Evolutionary conservation across 2,888 invertebrate genomes (phyloP).

Genomic region (Platerodrilus igneus): DNA sequence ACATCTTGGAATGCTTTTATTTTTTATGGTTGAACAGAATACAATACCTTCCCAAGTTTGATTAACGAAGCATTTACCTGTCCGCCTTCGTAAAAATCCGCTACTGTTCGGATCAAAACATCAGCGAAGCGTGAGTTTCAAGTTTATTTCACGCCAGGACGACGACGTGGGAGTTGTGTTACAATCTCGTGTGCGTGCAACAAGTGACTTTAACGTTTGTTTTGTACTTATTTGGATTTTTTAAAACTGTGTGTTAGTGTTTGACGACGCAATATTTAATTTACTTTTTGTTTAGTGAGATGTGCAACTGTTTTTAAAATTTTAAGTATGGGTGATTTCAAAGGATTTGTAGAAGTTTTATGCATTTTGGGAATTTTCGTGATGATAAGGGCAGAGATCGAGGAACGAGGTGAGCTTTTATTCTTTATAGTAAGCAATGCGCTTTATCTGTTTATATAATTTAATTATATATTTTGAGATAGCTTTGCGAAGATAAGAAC

Average conservation of each 20-base stretch:
- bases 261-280: not conserved
- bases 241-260: constrained; percentile 3
- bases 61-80: too few species aligned
- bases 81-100: not conserved
- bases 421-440: too few species aligned
- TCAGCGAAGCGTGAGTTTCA: constrained; percentile 15
- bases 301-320: constrained; percentile 13
- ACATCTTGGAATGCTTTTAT: too few species aligned
- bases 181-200: constrained; percentile 14
- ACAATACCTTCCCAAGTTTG: too few species aligned
- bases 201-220: constrained; percentile 14
- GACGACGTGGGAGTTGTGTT: constrained; percentile 17
- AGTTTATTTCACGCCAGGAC: constrained; percentile 20
- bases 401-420: constrained; percentile 37
- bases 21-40: too few species aligned
- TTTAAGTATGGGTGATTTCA: too few species aligned
- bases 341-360: too few species aligned
- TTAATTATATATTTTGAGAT: too few species aligned
- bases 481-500: too few species aligned
- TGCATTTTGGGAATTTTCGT: constrained; percentile 5
- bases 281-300: constrained; percentile 10
- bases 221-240: not conserved
- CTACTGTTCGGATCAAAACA: constrained; percentile 2
- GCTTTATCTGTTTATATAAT: too few species aligned
- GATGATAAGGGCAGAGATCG: constrained; percentile 24